Evolutionary conservation across 2,797 vertebrate species (phyloP).

Genomic region (Enteromius fasciolatus): DNA sequence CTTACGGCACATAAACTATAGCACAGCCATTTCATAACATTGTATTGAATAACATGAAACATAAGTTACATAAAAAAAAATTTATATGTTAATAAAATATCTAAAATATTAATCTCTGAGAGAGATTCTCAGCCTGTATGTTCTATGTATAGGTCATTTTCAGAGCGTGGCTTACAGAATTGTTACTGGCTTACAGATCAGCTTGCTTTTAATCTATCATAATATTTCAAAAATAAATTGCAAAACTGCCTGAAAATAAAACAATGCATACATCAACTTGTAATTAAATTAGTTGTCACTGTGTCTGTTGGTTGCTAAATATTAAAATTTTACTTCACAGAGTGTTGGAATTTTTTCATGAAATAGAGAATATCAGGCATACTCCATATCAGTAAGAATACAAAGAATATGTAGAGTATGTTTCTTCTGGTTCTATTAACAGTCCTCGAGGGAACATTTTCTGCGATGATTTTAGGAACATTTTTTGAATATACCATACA

Average conservation of each 20-base stretch:
- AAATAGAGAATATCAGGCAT: no score
- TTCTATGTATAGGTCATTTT: background rate
- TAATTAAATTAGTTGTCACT: background rate
- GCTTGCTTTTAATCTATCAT: background rate
- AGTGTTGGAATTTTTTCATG: background rate
- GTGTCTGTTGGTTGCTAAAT: background rate
- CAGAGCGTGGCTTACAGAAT: background rate
- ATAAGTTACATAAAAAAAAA: background rate
- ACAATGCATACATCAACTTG: background rate
- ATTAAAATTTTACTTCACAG: background rate
- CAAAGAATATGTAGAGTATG: no score
- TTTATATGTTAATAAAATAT: background rate
- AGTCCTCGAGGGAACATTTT: no score
- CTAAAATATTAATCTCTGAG: background rate
- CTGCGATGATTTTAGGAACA: no score
- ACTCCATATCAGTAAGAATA: no score
- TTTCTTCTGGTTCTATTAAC: no score
- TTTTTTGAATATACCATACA: no score
- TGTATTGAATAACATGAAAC: background rate
- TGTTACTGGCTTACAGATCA: background rate
- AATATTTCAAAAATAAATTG: background rate
- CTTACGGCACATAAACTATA: background rate
- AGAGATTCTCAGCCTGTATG: background rate
- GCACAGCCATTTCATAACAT: background rate
- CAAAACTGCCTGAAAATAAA: background rate